phyloP scores from a whole-genome alignment of 1,140 invertebrate species.

The Cyrtorhinus lividipennis region DNA sequence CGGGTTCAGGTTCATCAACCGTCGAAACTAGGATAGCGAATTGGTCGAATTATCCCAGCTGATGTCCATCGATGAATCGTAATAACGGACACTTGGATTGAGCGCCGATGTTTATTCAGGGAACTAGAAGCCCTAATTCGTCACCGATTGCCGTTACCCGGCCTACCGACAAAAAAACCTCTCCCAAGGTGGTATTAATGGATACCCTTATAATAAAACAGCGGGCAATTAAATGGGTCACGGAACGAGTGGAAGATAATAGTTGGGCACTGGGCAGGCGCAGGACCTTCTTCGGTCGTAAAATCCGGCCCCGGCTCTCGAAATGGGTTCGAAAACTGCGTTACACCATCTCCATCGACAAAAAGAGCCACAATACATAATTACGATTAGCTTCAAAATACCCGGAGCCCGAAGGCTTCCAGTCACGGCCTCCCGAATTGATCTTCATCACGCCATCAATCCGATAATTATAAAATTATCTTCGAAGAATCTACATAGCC shows the following conservation, averaged over 20 bases:
- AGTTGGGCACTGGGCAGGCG: too few relatives aligned
- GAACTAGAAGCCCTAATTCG: too few relatives aligned
- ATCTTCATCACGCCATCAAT: conserved; percentile 3
- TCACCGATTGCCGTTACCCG: too few relatives aligned
- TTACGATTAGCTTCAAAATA: neutral
- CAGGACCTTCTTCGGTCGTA: neutral
- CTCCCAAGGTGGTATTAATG: neutral
- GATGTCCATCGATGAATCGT: too few relatives aligned
- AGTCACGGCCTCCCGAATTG: neutral
- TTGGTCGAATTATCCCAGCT: too few relatives aligned
- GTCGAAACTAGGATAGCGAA: too few relatives aligned
- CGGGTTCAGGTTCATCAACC: too few relatives aligned
- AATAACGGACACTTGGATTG: too few relatives aligned
- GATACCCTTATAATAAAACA: neutral
- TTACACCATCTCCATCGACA: neutral
- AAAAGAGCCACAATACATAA: neutral
- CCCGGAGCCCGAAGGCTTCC: neutral
- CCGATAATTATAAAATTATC: neutral
- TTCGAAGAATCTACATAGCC: neutral
- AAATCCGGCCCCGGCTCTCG: neutral
- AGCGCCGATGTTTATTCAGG: too few relatives aligned
- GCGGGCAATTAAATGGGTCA: neutral
- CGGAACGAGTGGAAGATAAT: neutral
- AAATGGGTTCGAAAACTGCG: neutral
- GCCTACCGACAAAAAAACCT: neutral